Evolutionary conservation across 2,888 invertebrate genomes (phyloP).

Genomic region (Theretra japonica): DNA sequence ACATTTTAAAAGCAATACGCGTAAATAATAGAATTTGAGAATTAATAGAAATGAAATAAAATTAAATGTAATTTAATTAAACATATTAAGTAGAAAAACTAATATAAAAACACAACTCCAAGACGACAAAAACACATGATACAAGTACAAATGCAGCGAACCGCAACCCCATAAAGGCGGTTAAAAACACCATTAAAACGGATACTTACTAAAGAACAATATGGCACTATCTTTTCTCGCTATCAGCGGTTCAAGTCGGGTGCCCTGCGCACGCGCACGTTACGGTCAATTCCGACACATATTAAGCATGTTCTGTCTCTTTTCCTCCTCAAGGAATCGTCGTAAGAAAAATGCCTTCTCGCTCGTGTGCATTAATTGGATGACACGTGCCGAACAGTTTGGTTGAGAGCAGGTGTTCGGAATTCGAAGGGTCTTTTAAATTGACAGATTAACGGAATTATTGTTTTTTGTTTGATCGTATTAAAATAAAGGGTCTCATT

Average conservation of each 20-base stretch:
- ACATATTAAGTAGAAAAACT: neutral
- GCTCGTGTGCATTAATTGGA: constrained; percentile 41
- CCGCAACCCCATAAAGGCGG: constrained; percentile 32
- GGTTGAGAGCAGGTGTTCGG: neutral
- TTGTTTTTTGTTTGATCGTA: neutral
- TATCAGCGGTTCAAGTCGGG: constrained; percentile 56
- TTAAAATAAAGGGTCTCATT: too few relatives aligned
- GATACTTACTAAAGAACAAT: constrained; percentile 51
- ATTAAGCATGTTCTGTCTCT: constrained; percentile 23
- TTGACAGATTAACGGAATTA: constrained; percentile 7
- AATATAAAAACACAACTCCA: neutral
- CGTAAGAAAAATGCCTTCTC: constrained; percentile 4
- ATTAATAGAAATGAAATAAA: too few relatives aligned
- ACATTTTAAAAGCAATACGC: too few relatives aligned
- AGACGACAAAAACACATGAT: neutral
- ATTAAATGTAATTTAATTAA: neutral
- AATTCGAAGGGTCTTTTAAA: constrained; percentile 5
- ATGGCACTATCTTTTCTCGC: constrained; percentile 56
- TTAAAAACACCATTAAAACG: constrained; percentile 30
- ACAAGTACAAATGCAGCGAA: constrained; percentile 27
- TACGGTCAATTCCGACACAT: constrained; percentile 62
- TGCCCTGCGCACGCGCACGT: constrained; percentile 65
- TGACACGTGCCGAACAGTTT: constrained; percentile 49
- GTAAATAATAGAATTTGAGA: too few relatives aligned
- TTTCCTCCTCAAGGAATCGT: neutral